These are phyloP conservation scores for Garrulus glandarius DNA, from an alignment of 2,797 vertebrate species.

Conservation along the genomic window DNA sequence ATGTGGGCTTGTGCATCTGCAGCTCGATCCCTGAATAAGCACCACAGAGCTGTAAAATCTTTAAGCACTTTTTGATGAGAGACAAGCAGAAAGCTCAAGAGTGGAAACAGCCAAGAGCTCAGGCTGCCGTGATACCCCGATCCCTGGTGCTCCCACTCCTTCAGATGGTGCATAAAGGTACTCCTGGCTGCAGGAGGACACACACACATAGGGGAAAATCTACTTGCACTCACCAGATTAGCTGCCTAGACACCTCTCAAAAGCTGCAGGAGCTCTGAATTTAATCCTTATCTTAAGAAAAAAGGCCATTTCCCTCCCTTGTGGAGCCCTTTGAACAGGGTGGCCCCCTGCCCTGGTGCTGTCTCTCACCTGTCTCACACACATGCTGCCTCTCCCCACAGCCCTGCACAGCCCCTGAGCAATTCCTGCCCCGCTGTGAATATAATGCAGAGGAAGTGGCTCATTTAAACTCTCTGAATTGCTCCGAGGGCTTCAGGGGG, in stretches of 20 bases:
- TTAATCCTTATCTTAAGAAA: background rate
- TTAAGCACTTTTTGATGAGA: background rate
- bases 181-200: background rate
- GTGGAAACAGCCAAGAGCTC: background rate
- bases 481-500: background rate
- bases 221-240: background rate
- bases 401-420: background rate
- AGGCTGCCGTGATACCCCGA: background rate
- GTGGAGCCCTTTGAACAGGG: background rate
- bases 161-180: background rate
- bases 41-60: background rate
- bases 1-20: background rate
- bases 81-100: background rate
- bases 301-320: background rate
- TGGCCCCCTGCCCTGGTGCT: background rate
- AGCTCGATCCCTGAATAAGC: background rate
- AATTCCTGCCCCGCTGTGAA: background rate
- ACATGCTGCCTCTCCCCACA: rapidly evolving
- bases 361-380: background rate
- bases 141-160: background rate
- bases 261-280: background rate
- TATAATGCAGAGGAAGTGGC: background rate
- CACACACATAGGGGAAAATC: background rate
- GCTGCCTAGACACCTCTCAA: background rate
- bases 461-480: background rate